Base-by-base conservation (phyloP, 2,113 vertebrate species). In the Urocitellus parryii region DNA sequence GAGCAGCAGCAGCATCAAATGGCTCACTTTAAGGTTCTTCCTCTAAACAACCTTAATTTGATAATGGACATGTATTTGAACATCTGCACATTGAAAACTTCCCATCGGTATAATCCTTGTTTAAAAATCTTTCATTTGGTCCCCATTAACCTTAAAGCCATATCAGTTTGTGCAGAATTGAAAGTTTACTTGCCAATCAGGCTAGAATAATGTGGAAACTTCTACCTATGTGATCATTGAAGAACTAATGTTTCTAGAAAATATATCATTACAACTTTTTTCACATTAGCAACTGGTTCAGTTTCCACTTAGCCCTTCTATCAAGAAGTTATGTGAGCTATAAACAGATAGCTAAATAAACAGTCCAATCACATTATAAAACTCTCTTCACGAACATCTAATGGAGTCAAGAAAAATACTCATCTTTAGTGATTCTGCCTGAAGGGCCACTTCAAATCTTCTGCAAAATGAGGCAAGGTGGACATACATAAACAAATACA, bases 241-340 rank as follows among this genome's bases (percentile, higher is more conserved):
- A 90, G 56, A 97, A 85, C 70, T 83, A 96, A 95, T 86, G 68
- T 81, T 88, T 92, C 56, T 94, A 96, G 80, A 68, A 93, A 92
- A 81, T 34, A 37, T 88, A 94, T 73, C 85, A 95, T 94, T 96
- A 94, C 89, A 96, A 95, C 45, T 45, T 82, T 96, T 92, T 94
- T 34, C 74, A 83, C 58, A 91, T 92, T 94, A 96, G 83, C 80
- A 85, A 96, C 72, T 81, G 89, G 53, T 88, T 88, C 34, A 88
- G 91, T 90, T 96, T 4, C 95, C 78, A 96, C 88, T 97, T 93
- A 98, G 61, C 74, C 97, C 83, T 53, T 96, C 96, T 58, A 81
- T 92, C 78, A 97, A 94, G 39, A 82, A 89, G 63, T 86, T 94
- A 90, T 85, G 88, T 84, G 81, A 3, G 80, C 53, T 83, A 89